Base-by-base conservation (phyloP, 2,113 vertebrate genomes). In the Equus przewalskii region DNA sequence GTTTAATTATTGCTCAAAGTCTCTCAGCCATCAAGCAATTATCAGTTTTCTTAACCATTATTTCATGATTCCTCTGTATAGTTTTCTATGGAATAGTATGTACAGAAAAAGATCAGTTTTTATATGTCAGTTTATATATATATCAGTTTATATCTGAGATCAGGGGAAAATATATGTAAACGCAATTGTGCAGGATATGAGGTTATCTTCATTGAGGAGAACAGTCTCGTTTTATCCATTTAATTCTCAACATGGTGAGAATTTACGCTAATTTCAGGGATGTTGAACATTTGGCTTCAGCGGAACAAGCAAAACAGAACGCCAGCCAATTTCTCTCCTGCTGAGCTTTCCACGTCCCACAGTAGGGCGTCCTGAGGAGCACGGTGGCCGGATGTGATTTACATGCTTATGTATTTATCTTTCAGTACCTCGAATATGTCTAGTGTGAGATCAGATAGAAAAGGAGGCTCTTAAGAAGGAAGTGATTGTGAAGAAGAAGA, bases 401-500 rank as follows among this genome's bases (percentile, higher is more conserved):
- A n/a, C 8, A 2, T 11, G 7, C 44, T n/a, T 0, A 12, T 15
- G 33, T 14, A 10, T 46, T 73, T 89, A 22, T 72, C 64, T 92
- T 22, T 62, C 58, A 65, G 24, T 5, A 78, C 54, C 11, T 89
- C 24, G 67, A 9, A 83, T 33, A 33, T 13, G 56, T 80, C 62
- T 26, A 5, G 7, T 26, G 21, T 56, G 41, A 85, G 18, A 36
- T n/a, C 21, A 30, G 14, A 49, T 2, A 11, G 41, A 64, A 79
- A 89, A 46, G 4, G 28, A 49, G 41, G 51, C 73, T 83, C 95
- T 97, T 97, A 97, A 96, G 95, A 98, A 97, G 81, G 73, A 97
- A 95, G n/a, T 51, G 62, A 88, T 65, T 49, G 49, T 87, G 62
- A 62, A 92, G 94, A 87, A 30, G 22, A 91, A 94, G 36, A 36